Conservation (phyloP, 2,888 invertebrate species). For the Ophion obscuratus region DNA sequence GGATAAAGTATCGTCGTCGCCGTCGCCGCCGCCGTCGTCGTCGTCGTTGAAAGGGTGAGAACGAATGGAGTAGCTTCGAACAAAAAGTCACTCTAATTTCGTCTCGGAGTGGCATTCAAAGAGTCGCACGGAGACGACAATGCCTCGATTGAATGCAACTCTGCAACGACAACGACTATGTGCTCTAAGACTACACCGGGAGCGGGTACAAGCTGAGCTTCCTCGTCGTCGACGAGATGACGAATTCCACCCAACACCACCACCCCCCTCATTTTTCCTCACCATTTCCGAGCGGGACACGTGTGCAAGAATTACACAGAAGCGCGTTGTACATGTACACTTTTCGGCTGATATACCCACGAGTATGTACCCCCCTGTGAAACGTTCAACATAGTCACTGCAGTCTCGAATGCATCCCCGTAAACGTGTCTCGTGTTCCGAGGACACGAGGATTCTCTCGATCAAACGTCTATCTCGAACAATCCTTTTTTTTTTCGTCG, state of each 20-base stretch:
- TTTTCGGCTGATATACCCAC: conserved; percentile 48
- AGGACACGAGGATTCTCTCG: not conserved
- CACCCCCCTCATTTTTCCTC: conserved; percentile 30
- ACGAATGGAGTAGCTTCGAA: conserved; percentile 64
- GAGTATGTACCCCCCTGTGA: not conserved
- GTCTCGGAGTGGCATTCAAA: conserved; percentile 70
- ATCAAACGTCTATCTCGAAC: not conserved
- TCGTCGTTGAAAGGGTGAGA: conserved; percentile 63
- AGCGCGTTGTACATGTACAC: conserved; percentile 21
- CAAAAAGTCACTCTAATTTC: conserved; percentile 77
- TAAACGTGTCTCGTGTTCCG: not conserved
- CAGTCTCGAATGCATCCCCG: not conserved
- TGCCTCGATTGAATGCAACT: conserved; percentile 64
- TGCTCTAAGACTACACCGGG: conserved; percentile 45
- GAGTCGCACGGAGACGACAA: conserved; percentile 52
- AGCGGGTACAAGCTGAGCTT: conserved; percentile 19
- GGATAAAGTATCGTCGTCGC: conserved; percentile 55
- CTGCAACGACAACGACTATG: conserved; percentile 39
- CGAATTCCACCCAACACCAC: conserved; percentile 50
- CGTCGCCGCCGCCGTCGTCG: conserved; percentile 60
- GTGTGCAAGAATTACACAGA: not conserved
- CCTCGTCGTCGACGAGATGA: conserved; percentile 53
- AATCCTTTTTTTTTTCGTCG: too few species aligned
- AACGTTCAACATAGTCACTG: conserved; percentile 17
- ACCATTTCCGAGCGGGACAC: conserved; percentile 16